phyloP scores from a whole-genome alignment of 2,888 invertebrate genomes.

The Sabatieria punctata region DNA sequence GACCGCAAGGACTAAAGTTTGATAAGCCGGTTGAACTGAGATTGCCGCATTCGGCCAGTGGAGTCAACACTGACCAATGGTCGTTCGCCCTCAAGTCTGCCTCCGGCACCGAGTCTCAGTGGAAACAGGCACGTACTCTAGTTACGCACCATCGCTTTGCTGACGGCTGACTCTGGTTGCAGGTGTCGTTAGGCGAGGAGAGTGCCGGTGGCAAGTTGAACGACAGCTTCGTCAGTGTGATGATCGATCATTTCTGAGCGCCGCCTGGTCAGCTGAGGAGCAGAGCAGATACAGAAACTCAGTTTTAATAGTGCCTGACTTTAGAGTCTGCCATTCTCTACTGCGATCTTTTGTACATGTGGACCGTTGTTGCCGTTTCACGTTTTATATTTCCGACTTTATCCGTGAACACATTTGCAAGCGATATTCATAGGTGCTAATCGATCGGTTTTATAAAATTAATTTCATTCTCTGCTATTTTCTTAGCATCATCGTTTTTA shows the following conservation, averaged over 20 bases:
- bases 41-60: conserved; percentile 51
- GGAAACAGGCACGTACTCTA: conserved; percentile 6
- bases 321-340: too few species aligned
- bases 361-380: too few species aligned
- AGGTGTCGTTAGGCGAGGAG: not conserved
- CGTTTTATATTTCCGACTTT: too few species aligned
- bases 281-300: too few species aligned
- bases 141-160: conserved; percentile 12
- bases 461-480: too few species aligned
- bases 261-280: too few species aligned
- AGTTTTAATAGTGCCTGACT: too few species aligned
- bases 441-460: too few species aligned
- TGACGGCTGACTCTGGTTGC: conserved; percentile 8
- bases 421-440: too few species aligned
- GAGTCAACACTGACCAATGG: conserved; percentile 38
- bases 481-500: too few species aligned
- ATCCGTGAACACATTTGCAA: too few species aligned
- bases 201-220: conserved; percentile 46
- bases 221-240: conserved; percentile 68
- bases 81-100: conserved; percentile 38
- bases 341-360: too few species aligned
- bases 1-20: conserved; percentile 77
- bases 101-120: conserved; percentile 21
- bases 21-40: conserved; percentile 69
- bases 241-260: conserved; percentile 73